Evolutionary conservation across 2,797 vertebrate species (phyloP).

Genomic region (Clarias fuscus): DNA sequence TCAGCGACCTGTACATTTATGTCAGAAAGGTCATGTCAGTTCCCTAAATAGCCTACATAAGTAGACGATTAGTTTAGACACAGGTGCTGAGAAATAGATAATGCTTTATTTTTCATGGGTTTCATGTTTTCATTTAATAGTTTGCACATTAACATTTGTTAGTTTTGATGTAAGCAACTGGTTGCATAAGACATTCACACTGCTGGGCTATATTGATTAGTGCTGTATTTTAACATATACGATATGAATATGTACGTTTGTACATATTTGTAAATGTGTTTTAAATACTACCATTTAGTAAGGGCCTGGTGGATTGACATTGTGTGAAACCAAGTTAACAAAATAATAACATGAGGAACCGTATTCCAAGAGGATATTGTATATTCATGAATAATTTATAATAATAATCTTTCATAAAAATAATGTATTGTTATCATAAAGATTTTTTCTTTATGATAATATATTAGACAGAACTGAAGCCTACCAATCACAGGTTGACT

Average conservation of each 20-base stretch:
- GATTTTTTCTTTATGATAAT: neutral
- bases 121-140: neutral
- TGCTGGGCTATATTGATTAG: neutral
- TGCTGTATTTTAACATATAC: neutral
- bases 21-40: neutral
- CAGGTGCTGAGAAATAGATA: neutral
- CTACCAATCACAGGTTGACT: neutral
- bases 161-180: constrained; percentile 1
- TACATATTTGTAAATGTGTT: neutral
- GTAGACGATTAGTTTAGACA: neutral
- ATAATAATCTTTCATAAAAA: neutral
- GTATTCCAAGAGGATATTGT: neutral
- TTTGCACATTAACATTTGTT: neutral
- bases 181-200: neutral
- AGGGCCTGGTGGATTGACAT: neutral
- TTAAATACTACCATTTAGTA: neutral
- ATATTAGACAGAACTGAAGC: neutral
- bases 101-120: neutral
- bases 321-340: constrained; percentile 4
- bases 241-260: neutral
- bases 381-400: neutral
- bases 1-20: neutral
- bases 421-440: neutral
- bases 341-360: neutral
- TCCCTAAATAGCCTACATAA: constrained; percentile 8